Conservation (phyloP, 2,113 vertebrate species). For the Anoura caudifer region DNA sequence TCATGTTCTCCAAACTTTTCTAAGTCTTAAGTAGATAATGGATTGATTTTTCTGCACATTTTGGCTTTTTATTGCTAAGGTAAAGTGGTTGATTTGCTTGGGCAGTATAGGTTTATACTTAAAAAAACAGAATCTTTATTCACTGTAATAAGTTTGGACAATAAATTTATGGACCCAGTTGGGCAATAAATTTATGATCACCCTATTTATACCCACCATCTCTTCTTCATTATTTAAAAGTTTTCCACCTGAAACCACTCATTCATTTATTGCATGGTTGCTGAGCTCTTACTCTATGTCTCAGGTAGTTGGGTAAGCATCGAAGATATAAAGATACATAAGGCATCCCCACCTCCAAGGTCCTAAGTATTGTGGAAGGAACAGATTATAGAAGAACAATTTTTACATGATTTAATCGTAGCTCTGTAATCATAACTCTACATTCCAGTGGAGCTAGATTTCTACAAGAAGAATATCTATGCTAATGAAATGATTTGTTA, state of each 20-base stretch:
- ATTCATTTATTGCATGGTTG: background rate
- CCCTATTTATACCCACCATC: background rate
- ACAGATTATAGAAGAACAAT: background rate
- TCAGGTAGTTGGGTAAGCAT: background rate
- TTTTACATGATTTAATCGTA: background rate
- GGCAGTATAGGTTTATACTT: background rate
- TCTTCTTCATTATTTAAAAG: background rate
- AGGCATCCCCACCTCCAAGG: background rate
- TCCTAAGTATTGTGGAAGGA: background rate
- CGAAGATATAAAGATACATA: background rate
- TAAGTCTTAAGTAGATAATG: background rate
- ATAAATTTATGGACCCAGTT: background rate
- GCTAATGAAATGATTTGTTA: background rate
- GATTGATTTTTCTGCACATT: background rate
- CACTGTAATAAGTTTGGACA: background rate
- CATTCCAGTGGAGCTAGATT: background rate
- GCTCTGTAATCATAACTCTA: background rate
- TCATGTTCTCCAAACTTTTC: background rate
- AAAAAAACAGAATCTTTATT: background rate
- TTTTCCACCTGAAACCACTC: background rate
- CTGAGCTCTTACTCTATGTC: background rate
- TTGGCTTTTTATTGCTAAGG: background rate
- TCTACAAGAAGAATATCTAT: background rate
- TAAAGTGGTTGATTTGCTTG: background rate
- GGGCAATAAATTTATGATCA: constrained; percentile 8